Conservation (phyloP, 1,140 invertebrate genomes). For the Ruditapes philippinarum region DNA sequence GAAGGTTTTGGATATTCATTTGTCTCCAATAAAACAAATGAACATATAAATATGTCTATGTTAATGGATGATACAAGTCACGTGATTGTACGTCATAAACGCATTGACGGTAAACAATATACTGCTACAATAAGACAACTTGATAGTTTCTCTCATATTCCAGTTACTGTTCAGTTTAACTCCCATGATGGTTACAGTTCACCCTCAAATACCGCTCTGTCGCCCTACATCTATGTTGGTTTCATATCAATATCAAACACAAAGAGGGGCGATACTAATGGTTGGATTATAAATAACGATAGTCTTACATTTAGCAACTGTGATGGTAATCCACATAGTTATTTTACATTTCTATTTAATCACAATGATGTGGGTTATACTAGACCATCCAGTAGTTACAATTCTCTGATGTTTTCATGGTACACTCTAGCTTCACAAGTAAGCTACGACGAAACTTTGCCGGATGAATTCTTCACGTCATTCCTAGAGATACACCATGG, state of each 20-base stretch:
- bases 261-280: neutral
- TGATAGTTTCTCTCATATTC: neutral
- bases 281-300: neutral
- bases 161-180: slow-evolving; percentile 17
- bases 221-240: slow-evolving; percentile 32
- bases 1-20: slow-evolving; percentile 50
- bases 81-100: neutral
- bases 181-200: neutral
- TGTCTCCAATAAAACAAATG: neutral
- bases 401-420: neutral
- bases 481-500: slow-evolving; percentile 35
- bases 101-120: neutral
- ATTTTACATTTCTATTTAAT: slow-evolving; percentile 43
- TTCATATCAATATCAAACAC: neutral
- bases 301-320: slow-evolving; percentile 16
- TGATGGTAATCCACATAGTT: slow-evolving; percentile 44
- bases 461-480: slow-evolving; percentile 30
- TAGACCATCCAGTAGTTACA: neutral
- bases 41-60: neutral
- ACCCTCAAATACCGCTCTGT: neutral
- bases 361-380: neutral
- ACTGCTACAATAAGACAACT: neutral
- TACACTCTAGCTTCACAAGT: neutral
- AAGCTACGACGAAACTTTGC: neutral
- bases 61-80: neutral